phyloP scores from a whole-genome alignment of 2,888 invertebrate species.

The Plebejus melissa region DNA sequence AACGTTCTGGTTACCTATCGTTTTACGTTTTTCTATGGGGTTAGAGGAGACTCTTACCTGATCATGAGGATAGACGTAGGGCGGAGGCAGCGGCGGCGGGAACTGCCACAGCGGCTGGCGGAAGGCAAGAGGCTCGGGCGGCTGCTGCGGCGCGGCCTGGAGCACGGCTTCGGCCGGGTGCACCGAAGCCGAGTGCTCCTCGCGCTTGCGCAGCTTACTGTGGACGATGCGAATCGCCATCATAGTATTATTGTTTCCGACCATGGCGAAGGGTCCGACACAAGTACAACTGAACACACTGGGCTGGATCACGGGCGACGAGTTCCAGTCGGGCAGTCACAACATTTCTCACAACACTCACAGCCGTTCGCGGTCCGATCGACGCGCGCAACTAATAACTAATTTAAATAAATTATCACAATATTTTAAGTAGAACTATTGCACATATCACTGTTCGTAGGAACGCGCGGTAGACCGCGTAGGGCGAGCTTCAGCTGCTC shows the following conservation, averaged over 20 bases:
- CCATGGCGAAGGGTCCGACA: conserved; percentile 81
- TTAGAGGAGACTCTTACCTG: conserved; percentile 80
- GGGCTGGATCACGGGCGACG: conserved; percentile 71
- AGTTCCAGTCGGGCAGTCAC: conserved; percentile 77
- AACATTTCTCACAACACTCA: conserved; percentile 76
- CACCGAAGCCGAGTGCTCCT: conserved; percentile 86
- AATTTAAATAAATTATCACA: conserved; percentile 78
- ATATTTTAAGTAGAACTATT: conserved; percentile 72
- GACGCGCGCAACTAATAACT: conserved; percentile 68
- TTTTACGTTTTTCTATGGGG: background rate
- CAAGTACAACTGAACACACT: conserved; percentile 73
- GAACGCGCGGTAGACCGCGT: conserved; percentile 76
- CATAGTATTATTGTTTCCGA: conserved; percentile 91
- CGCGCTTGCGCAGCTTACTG: conserved; percentile 92
- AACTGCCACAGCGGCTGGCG: conserved; percentile 90
- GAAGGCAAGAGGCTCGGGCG: conserved; percentile 80
- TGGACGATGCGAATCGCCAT: conserved; percentile 94
- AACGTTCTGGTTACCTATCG: background rate
- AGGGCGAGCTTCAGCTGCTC: conserved; percentile 73
- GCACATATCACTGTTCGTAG: conserved; percentile 79
- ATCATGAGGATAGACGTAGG: conserved; percentile 87
- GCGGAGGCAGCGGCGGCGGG: conserved; percentile 88
- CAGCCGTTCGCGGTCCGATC: conserved; percentile 71
- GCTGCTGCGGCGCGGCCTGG: conserved; percentile 73
- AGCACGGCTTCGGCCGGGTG: conserved; percentile 84